A percentile compares a stretch with the other conserved stretches of the same genome.
phyloP scores from a whole-genome alignment of 37 sponge, comb jelly and placozoan species.

The Beroe ovata region DNA sequence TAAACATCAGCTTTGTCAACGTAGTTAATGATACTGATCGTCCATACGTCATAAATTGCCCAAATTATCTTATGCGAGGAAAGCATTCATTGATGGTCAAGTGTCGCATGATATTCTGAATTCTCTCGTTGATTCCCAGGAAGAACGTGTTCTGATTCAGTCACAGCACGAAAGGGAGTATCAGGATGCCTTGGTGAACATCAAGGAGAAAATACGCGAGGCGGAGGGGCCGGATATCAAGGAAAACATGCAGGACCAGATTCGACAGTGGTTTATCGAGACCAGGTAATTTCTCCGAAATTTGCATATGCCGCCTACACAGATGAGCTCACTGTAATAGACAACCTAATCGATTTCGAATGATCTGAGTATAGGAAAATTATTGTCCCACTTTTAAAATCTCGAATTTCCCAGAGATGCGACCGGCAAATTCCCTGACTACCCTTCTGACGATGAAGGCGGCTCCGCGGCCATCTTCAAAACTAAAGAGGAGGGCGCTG shows the following conservation, averaged over 20 bases:
- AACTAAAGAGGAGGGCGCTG: slow-evolving; percentile 77
- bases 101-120: neutral
- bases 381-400: too few species aligned
- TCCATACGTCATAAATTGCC: too few species aligned
- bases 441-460: slow-evolving; percentile 89
- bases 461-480: slow-evolving; percentile 94
- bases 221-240: slow-evolving; percentile 96
- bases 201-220: slow-evolving; percentile 87
- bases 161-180: slow-evolving; percentile 91
- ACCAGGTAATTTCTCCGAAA: too few species aligned
- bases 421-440: slow-evolving; percentile 98
- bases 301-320: too few species aligned
- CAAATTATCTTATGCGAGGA: too few species aligned
- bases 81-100: too few species aligned
- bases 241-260: slow-evolving; percentile 98
- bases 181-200: slow-evolving; percentile 82
- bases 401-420: slow-evolving; percentile 79
- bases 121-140: slow-evolving; percentile 67
- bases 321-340: too few species aligned
- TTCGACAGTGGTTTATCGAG: slow-evolving; percentile 99
- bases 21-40: too few species aligned
- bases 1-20: too few species aligned
- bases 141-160: slow-evolving; percentile 80
- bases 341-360: too few species aligned
- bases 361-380: too few species aligned